Percentiles rank a stretch among this genome's conserved stretches.
Conservation (phyloP, 2,797 vertebrate genomes). For the Pelochelys cantorii region DNA sequence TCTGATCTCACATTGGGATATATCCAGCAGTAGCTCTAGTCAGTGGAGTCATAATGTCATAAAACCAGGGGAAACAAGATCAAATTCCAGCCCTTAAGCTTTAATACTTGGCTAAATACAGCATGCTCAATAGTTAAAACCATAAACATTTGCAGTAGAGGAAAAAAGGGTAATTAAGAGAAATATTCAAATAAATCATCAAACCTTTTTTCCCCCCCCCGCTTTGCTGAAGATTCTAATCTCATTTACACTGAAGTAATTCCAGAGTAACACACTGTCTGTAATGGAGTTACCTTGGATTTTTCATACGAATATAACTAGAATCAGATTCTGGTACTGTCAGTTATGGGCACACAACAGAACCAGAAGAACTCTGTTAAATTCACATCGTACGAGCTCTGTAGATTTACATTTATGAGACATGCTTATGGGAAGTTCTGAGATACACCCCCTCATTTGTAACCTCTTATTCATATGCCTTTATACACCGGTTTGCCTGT, state of each 20-base stretch:
- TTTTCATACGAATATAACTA: background rate
- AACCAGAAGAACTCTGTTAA: slow-evolving; percentile 42
- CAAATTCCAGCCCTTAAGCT: background rate
- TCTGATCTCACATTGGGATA: accelerated
- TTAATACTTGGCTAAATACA: background rate
- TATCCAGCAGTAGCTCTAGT: background rate
- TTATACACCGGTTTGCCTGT: background rate
- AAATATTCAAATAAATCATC: background rate
- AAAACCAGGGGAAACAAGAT: background rate
- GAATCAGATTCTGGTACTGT: background rate
- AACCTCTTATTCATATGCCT: background rate
- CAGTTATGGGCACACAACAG: slow-evolving; percentile 3
- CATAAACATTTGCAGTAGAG: background rate
- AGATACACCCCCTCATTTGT: slow-evolving; percentile 12
- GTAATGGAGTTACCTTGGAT: background rate
- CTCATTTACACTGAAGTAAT: slow-evolving; percentile 28
- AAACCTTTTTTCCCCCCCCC: background rate
- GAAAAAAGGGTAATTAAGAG: background rate
- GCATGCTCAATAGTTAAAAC: background rate
- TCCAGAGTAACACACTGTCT: background rate
- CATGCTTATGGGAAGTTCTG: background rate
- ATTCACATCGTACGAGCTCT: background rate
- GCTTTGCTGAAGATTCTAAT: background rate
- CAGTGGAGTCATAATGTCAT: background rate
- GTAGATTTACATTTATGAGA: slow-evolving; percentile 49